Evolutionary conservation across 2,888 invertebrate genomes (phyloP).

Genomic region (Megalurothrips usitatus): DNA sequence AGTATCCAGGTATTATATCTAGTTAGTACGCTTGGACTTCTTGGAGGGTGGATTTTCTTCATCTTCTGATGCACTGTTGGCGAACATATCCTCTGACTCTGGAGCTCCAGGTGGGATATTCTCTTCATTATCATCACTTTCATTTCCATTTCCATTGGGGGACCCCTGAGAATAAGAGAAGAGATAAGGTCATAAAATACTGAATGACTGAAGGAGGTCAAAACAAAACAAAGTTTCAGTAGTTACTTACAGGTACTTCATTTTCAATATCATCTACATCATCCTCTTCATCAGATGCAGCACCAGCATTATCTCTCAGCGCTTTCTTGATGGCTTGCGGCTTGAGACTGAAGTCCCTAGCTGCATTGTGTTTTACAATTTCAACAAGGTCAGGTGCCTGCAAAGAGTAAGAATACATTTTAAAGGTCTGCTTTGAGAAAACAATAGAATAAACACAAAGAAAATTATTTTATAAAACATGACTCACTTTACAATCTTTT

Average conservation of each 20-base stretch:
- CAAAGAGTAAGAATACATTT: not conserved
- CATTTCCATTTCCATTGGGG: not conserved
- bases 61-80: not conserved
- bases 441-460: no score
- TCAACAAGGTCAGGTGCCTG: not conserved
- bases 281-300: not conserved
- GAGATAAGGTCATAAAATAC: not conserved
- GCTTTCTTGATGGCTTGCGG: constrained; percentile 3
- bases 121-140: not conserved
- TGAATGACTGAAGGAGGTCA: not conserved
- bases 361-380: constrained; percentile 1
- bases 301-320: not conserved
- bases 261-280: not conserved
- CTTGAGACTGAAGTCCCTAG: not conserved
- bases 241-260: not conserved
- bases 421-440: no score
- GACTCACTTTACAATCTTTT: constrained; percentile 40
- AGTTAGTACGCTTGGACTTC: not conserved
- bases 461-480: not conserved
- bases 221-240: not conserved
- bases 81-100: not conserved
- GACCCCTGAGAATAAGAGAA: not conserved
- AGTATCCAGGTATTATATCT: not conserved
- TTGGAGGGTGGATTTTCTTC: not conserved
- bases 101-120: not conserved